phyloP scores from a whole-genome alignment of 2,113 vertebrate species.

The Oncorhynchus tshawytscha region DNA sequence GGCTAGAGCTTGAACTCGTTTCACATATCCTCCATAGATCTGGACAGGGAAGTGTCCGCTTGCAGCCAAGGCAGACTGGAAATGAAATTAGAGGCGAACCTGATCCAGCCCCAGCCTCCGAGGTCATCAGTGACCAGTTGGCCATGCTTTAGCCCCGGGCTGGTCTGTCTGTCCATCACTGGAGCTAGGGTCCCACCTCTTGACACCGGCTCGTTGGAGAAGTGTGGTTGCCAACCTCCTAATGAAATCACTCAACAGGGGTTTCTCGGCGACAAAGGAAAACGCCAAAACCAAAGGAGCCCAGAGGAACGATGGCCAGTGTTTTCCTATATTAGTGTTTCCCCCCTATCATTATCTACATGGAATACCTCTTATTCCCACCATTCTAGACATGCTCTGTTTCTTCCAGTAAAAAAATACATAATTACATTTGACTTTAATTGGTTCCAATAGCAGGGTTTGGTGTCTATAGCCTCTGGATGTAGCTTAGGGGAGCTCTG shows the following conservation, averaged over 20 bases:
- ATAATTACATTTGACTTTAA: too few species aligned
- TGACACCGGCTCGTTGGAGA: too few species aligned
- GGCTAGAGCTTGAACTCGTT: conserved; percentile 9
- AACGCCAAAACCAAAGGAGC: too few species aligned
- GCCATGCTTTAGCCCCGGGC: conserved; percentile 2
- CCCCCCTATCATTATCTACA: not conserved
- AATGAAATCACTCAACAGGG: too few species aligned
- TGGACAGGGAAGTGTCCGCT: conserved; percentile 20
- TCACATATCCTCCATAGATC: conserved; percentile 30
- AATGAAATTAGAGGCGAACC: conserved; percentile 51
- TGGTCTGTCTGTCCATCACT: not conserved
- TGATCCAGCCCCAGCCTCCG: conserved; percentile 22
- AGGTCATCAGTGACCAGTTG: conserved; percentile 37
- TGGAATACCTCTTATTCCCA: not conserved
- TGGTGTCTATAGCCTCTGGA: too few species aligned
- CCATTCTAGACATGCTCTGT: too few species aligned
- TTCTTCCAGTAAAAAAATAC: too few species aligned
- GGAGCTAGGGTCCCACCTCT: too few species aligned
- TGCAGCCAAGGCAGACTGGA: conserved; percentile 41
- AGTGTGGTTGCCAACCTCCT: too few species aligned
- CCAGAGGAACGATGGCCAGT: not conserved
- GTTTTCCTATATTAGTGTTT: not conserved
- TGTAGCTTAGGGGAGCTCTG: not conserved
- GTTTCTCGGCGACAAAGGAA: too few species aligned
- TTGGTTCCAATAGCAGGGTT: too few species aligned